phyloP scores from a whole-genome alignment of 2,113 vertebrate species.

The Lagopus muta region DNA sequence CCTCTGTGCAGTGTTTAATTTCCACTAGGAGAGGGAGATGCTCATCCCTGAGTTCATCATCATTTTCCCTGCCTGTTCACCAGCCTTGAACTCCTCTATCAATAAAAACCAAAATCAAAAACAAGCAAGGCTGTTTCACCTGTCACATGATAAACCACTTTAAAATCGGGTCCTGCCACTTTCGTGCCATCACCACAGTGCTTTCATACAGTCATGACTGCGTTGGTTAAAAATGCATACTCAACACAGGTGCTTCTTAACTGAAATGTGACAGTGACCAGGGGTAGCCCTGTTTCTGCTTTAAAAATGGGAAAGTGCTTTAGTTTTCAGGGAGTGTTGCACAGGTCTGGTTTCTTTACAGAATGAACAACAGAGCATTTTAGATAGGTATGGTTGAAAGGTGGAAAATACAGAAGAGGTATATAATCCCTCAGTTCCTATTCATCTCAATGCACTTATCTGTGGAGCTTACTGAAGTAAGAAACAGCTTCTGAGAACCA shows the following conservation, averaged over 20 bases:
- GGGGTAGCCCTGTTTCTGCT: background rate
- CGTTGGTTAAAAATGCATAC: background rate
- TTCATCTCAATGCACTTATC: background rate
- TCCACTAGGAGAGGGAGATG: background rate
- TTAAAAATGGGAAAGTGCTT: background rate
- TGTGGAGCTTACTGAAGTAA: background rate
- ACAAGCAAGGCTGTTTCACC: background rate
- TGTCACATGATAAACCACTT: background rate
- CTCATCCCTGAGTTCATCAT: background rate
- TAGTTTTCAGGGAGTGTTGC: background rate
- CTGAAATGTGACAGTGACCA: background rate
- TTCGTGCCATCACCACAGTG: background rate
- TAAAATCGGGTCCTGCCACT: background rate
- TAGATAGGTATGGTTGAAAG: conserved; percentile 14
- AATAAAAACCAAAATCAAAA: background rate
- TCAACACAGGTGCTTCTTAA: background rate
- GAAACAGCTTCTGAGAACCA: conserved; percentile 6
- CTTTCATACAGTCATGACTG: background rate
- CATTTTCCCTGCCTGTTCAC: background rate
- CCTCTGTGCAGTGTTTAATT: background rate
- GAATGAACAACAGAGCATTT: background rate
- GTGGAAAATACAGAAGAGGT: background rate
- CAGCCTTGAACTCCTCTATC: background rate
- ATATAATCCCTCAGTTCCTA: background rate
- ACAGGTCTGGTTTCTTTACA: background rate